Evolutionary conservation across 2,888 invertebrate species (phyloP).

Genomic region (Malachius bipustulatus): DNA sequence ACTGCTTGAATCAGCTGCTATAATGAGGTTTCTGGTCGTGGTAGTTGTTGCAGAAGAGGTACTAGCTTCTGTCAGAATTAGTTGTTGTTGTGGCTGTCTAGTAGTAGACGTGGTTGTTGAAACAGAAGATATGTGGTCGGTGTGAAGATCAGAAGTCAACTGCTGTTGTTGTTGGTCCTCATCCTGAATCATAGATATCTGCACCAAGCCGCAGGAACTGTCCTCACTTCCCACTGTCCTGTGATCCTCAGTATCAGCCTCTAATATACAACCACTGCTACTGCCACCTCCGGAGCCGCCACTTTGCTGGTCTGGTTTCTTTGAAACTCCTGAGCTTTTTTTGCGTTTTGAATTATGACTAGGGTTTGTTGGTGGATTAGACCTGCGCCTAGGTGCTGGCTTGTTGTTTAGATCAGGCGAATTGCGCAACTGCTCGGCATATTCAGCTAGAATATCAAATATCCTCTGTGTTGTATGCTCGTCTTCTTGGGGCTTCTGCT

Average conservation of each 20-base stretch:
- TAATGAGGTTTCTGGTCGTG: slow-evolving; percentile 46
- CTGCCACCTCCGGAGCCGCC: too few relatives aligned
- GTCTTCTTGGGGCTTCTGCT: slow-evolving; percentile 68
- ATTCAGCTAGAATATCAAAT: slow-evolving; percentile 66
- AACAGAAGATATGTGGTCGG: slow-evolving; percentile 26
- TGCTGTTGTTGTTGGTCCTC: slow-evolving; percentile 38
- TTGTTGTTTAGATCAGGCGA: slow-evolving; percentile 70
- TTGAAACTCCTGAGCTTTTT: slow-evolving; percentile 46
- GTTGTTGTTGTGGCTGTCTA: slow-evolving; percentile 28
- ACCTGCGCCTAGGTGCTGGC: slow-evolving; percentile 63
- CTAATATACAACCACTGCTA: slow-evolving; percentile 30
- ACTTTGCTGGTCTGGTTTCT: slow-evolving; percentile 41
- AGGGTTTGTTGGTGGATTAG: slow-evolving; percentile 61
- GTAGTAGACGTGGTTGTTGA: too few relatives aligned
- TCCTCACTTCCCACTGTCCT: slow-evolving; percentile 66
- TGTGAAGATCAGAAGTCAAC: slow-evolving; percentile 37
- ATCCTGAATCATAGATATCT: slow-evolving; percentile 43
- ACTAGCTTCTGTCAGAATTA: slow-evolving; percentile 31
- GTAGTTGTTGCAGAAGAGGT: slow-evolving; percentile 20
- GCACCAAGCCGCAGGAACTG: slow-evolving; percentile 58
- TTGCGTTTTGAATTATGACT: slow-evolving; percentile 60
- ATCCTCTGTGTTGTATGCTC: slow-evolving; percentile 71
- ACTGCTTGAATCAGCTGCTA: slow-evolving; percentile 40
- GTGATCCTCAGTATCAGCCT: slow-evolving; percentile 48
- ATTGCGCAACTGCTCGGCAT: slow-evolving; percentile 67